A percentile compares a stretch with the other conserved stretches of the same genome.
Evolutionary conservation across 2,797 vertebrate species (phyloP).

Genomic region (Morelia viridis): DNA sequence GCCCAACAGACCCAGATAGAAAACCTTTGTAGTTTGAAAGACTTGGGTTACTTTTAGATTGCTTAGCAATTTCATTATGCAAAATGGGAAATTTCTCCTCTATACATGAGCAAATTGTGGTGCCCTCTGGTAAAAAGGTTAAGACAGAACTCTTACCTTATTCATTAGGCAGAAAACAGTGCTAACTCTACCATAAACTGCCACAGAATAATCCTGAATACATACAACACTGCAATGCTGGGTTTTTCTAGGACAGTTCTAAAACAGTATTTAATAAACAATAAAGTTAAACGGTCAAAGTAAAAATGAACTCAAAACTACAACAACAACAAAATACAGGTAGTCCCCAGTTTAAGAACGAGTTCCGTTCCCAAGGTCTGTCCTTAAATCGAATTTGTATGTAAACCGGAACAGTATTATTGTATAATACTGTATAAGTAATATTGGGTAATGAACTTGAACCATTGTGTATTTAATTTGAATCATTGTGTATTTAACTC

Average conservation of each 20-base stretch:
- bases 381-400: no score
- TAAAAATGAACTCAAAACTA: neutral
- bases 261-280: neutral
- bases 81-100: conserved; percentile 33
- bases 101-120: neutral
- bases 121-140: conserved; percentile 9
- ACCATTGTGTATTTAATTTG: no score
- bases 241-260: conserved; percentile 36
- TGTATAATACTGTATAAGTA: no score
- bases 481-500: no score
- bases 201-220: conserved; percentile 29
- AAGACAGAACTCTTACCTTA: conserved; percentile 5
- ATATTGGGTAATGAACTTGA: no score
- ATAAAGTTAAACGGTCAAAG: neutral
- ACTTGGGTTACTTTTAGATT: conserved; percentile 35
- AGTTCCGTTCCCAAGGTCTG: no score
- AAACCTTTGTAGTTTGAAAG: conserved; percentile 28
- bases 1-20: conserved; percentile 30
- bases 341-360: no score
- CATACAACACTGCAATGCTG: conserved; percentile 9
- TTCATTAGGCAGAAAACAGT: neutral
- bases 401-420: no score
- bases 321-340: neutral
- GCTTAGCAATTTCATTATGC: conserved; percentile 40
- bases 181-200: conserved; percentile 17